A percentile compares a stretch with the other conserved stretches of the same genome.
phyloP scores from a whole-genome alignment of 2,113 vertebrate genomes.

The Crotalus helleri region DNA sequence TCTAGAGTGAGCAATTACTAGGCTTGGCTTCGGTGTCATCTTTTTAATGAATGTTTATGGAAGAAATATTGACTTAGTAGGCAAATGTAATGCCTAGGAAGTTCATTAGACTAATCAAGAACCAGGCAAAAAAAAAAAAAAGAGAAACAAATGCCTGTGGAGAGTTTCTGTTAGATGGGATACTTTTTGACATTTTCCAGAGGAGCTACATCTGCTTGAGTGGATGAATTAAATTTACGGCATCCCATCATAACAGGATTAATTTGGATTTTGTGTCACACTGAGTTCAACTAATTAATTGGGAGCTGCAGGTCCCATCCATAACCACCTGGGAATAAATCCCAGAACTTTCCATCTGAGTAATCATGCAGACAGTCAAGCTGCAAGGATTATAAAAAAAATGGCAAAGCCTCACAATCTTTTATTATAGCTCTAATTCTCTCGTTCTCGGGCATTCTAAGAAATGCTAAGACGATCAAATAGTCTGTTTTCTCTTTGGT shows the following conservation, averaged over 20 bases:
- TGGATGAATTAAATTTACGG: constrained; percentile 30
- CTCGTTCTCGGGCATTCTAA: not conserved
- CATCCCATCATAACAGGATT: not conserved
- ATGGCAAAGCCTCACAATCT: not conserved
- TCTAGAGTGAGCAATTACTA: not conserved
- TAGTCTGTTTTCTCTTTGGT: not conserved
- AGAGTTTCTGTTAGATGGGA: constrained; percentile 17
- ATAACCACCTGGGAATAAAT: not conserved
- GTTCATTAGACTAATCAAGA: constrained; percentile 10
- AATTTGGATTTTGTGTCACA: not conserved
- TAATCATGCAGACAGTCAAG: not conserved
- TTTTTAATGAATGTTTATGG: constrained; percentile 2
- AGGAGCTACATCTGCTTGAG: not conserved
- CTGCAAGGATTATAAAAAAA: not conserved
- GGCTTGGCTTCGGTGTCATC: not conserved
- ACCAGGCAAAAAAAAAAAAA: not conserved
- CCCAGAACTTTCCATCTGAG: not conserved
- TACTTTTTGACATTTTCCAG: constrained; percentile 22
- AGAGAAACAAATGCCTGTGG: not conserved
- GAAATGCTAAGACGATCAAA: not conserved
- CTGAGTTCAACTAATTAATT: not conserved
- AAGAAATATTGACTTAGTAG: not conserved
- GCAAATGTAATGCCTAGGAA: not conserved
- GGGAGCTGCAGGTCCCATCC: not conserved
- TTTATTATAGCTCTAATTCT: not conserved